Evolutionary conservation across 1,140 invertebrate species (phyloP), one percentile per base, ranked within the genome.

Genomic region (Pseudomyrmex concolor): DNA sequence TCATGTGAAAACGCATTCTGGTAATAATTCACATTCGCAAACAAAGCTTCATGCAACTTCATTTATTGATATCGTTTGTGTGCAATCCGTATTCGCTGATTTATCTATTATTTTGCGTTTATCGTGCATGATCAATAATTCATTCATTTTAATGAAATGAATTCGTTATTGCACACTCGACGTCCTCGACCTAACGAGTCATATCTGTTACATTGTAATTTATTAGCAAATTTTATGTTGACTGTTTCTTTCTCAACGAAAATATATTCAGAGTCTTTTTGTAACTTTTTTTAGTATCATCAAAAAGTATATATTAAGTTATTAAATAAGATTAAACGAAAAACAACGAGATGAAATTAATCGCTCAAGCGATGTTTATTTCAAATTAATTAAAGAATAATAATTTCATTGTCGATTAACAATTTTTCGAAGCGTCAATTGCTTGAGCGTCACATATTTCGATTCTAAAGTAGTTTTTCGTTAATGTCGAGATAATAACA

Each of bases 121-220:
- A 77, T 77, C 60, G 48, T 48, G 48, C 48, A 43, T 45, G 60
- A 54, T 77, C 60, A 77, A 77, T 77, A 54, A 77, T 77, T 66
- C 50, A 77, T 54, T 66, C 50, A 77, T 54, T 66, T 77, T 66
- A 64, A 76, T 51, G 25, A 17, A 66, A 77, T 43, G 25, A 43
- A 66, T 66, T 64, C 48, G 60, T n/a, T 34, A 51, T 64, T n/a
- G 8, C 43, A 34, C 66, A 54, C 25, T 19, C n/a, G 60, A n/a
- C 43, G 62, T 66, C 66, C 62, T 66, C 25, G 60, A 66, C 22
- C 48, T 55, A 76, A 25, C 73, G 48, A 76, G 60, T 19, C 12
- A 45, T 4, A 9, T 8, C 64, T 25, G 43, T 74, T 51, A 25
- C 62, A 63, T 25, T 34, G 34, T 45, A 73, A 62, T 17, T 54